A percentile compares a stretch with the other conserved stretches of the same genome.
Evolutionary conservation across 2,888 invertebrate species (phyloP).

Genomic region (Drosophila kuntzei): DNA sequence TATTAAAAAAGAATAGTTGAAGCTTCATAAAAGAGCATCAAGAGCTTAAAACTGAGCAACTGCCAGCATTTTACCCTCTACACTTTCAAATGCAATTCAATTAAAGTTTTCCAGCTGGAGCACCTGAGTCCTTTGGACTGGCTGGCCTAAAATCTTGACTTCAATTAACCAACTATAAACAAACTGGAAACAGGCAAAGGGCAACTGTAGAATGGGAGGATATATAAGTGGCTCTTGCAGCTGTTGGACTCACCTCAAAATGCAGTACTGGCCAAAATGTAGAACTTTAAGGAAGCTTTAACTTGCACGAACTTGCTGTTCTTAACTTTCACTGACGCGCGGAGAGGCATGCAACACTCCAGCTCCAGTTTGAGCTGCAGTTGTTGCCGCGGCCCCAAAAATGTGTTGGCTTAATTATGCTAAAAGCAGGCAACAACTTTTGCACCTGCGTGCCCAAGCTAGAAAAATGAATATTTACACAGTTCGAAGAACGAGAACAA

Average conservation of each 20-base stretch:
- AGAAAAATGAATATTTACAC: slow-evolving; percentile 64
- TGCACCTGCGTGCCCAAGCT: slow-evolving; percentile 49
- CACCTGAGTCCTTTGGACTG: not conserved
- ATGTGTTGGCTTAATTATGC: slow-evolving; percentile 67
- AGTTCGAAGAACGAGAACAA: slow-evolving; percentile 9
- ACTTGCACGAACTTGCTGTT: slow-evolving; percentile 21
- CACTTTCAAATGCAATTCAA: slow-evolving; percentile 52
- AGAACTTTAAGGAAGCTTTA: slow-evolving; percentile 53
- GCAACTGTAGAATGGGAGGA: slow-evolving; percentile 2
- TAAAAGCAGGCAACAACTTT: slow-evolving; percentile 64
- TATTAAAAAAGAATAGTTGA: not conserved
- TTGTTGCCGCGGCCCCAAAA: slow-evolving; percentile 3
- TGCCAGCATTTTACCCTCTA: not conserved
- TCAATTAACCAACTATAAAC: slow-evolving; percentile 70
- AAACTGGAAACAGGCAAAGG: slow-evolving; percentile 41
- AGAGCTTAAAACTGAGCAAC: not conserved
- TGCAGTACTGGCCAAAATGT: slow-evolving; percentile 31
- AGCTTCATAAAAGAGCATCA: not conserved
- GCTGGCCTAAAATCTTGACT: slow-evolving; percentile 34
- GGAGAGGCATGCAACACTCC: slow-evolving; percentile 4
- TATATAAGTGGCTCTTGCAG: slow-evolving; percentile 23
- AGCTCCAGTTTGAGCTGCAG: not conserved
- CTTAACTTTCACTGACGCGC: slow-evolving; percentile 37
- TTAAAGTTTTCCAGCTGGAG: slow-evolving; percentile 28
- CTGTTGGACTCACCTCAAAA: slow-evolving; percentile 61